Evolutionary conservation across 2,797 vertebrate species (phyloP).

Genomic region (Avahi laniger): DNA sequence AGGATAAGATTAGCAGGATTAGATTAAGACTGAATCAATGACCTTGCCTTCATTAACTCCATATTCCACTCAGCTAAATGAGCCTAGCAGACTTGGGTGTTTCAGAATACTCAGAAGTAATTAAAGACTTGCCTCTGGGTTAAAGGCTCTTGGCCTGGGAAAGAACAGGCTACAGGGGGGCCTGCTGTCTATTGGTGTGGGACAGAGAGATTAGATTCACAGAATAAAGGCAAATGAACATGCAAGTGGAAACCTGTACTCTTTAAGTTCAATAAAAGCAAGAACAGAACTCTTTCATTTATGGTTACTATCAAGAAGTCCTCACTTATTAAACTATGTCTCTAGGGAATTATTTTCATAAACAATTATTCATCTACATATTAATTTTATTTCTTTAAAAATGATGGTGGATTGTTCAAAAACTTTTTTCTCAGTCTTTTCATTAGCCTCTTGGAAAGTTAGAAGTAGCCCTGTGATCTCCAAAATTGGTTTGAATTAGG

Average conservation of each 20-base stretch:
- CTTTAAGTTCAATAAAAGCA: neutral
- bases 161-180: neutral
- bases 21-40: slow-evolving; percentile 6
- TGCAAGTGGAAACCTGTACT: neutral
- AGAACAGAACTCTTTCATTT: neutral
- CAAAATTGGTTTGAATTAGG: slow-evolving; percentile 43
- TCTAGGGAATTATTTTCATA: slow-evolving; percentile 12
- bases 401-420: neutral
- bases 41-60: slow-evolving; percentile 14
- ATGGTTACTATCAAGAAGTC: neutral
- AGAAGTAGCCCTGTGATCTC: neutral
- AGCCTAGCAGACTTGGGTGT: neutral
- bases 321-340: neutral
- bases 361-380: neutral
- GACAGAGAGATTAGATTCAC: slow-evolving; percentile 9
- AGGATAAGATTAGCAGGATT: neutral
- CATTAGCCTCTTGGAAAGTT: slow-evolving; percentile 16
- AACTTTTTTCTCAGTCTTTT: neutral
- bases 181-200: neutral
- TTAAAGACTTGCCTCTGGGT: slow-evolving; percentile 17
- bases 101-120: slow-evolving; percentile 1
- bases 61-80: neutral
- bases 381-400: slow-evolving; percentile 49
- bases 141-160: neutral
- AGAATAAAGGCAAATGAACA: slow-evolving; percentile 30